Evolutionary conservation across 1,140 invertebrate genomes (phyloP), one percentile per base, ranked within the genome.

Genomic region (Caenorhabditis brenneri): DNA sequence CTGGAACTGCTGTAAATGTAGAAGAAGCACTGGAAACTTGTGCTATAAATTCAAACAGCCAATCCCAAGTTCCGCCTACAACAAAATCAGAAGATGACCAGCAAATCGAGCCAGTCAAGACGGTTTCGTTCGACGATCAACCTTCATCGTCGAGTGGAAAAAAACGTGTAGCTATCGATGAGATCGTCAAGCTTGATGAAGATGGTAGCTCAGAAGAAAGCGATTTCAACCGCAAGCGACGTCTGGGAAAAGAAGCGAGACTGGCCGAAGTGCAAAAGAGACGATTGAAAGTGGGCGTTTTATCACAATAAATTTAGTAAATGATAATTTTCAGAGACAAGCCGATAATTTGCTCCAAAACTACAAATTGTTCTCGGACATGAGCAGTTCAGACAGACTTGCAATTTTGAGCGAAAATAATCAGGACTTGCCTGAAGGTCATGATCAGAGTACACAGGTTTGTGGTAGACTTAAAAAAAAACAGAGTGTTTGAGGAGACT

Each of bases 391-490:
- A 2, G 65, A 74, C 12, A 74, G 36, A 42, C 3, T 74, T 4
- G 33, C 36, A 12, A 10, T 74, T 6, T n/a, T 74, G 2, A 6
- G 10, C 5, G n/a, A 27, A 42, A 74, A 74, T n/a, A n/a, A 12
- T n/a, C 65, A 74, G n/a, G 65, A 74, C 1, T 12, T 74, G 15
- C 36, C 65, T 24, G 65, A 74, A 74, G 65, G 65, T 19, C 36
- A 74, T 19, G 65, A 74, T 42, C 33, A 6, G 12, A 74, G 9
- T 46, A 29, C 33, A 42, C 33, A 24, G 24, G 58, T 65, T n/a
- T 19, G 49, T 51, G 24, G 12, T 58, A 19, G 12, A 19, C 0
- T 58, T 12, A 42, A 12, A 42, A 42, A 42, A 42, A 42, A 42
- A 42, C 12, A 42, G 12, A 42, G 12, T 12, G 5, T 42, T 42